A percentile compares a stretch with the other conserved stretches of the same genome.
phyloP scores from a whole-genome alignment of 2,888 invertebrate genomes.

The Eumacrocentrus americanus region DNA sequence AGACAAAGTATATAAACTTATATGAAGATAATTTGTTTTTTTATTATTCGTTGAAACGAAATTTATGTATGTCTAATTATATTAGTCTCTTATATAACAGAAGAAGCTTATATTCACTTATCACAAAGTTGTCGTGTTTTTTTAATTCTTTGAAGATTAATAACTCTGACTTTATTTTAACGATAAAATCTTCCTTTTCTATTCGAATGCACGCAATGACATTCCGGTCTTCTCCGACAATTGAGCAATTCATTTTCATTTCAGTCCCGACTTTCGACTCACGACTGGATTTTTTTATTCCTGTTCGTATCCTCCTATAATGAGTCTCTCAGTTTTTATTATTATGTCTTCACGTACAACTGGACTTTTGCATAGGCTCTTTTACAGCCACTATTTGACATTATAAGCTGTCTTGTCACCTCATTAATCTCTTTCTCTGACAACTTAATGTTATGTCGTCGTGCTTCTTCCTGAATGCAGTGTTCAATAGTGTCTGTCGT shows the following conservation, averaged over 20 bases:
- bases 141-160: background rate
- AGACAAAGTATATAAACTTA: too few species aligned
- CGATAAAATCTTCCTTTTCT: background rate
- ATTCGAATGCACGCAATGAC: background rate
- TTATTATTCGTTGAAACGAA: too few species aligned
- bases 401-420: slow-evolving; percentile 42
- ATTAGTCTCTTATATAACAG: too few species aligned
- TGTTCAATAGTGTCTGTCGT: slow-evolving; percentile 41
- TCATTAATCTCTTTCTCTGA: slow-evolving; percentile 37
- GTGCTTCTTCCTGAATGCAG: slow-evolving; percentile 48
- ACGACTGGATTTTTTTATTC: background rate
- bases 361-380: slow-evolving; percentile 53
- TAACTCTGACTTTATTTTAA: background rate
- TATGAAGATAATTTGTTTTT: too few species aligned
- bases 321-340: background rate
- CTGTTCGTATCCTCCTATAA: slow-evolving; percentile 10
- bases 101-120: too few species aligned
- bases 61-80: too few species aligned
- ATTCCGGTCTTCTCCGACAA: background rate
- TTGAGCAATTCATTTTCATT: slow-evolving; percentile 5
- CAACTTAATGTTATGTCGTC: slow-evolving; percentile 39
- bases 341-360: slow-evolving; percentile 23
- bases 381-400: slow-evolving; percentile 51
- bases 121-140: too few species aligned
- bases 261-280: background rate